phyloP scores from a whole-genome alignment of 92 coral and sea anemone genomes.

The Phenganax stokvisi region DNA sequence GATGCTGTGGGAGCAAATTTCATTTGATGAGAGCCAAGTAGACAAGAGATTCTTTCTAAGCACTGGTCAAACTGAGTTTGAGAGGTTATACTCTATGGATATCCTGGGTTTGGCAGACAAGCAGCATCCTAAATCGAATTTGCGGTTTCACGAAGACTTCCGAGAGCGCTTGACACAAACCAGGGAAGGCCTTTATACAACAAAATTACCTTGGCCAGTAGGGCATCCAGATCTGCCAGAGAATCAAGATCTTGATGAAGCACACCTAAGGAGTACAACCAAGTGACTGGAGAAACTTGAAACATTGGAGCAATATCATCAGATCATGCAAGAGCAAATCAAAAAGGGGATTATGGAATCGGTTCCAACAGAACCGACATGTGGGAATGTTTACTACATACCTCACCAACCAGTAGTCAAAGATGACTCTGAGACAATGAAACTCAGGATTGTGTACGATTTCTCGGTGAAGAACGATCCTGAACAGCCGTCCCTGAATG shows the following conservation, averaged over 20 bases:
- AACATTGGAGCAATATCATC: constrained; percentile 23
- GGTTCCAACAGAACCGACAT: constrained; percentile 42
- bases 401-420: constrained; percentile 56
- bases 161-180: constrained; percentile 44
- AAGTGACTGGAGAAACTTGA: constrained; percentile 16
- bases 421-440: constrained; percentile 49
- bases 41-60: constrained; percentile 56
- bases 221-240: constrained; percentile 47
- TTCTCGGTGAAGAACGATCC: constrained; percentile 46
- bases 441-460: constrained; percentile 55
- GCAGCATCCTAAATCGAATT: neutral
- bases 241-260: constrained; percentile 48
- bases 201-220: constrained; percentile 58
- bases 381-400: constrained; percentile 25
- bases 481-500: constrained; percentile 44
- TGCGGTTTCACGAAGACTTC: constrained; percentile 42
- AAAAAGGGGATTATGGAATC: constrained; percentile 40
- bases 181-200: constrained; percentile 47
- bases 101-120: constrained; percentile 53
- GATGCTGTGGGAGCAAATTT: constrained; percentile 43
- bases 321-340: constrained; percentile 26
- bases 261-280: constrained; percentile 44
- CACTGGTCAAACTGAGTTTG: constrained; percentile 53
- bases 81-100: constrained; percentile 59
- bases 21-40: neutral